These are phyloP conservation scores for Abramis brama DNA, from an alignment of 2,113 vertebrate genomes.

Conservation along the genomic window DNA sequence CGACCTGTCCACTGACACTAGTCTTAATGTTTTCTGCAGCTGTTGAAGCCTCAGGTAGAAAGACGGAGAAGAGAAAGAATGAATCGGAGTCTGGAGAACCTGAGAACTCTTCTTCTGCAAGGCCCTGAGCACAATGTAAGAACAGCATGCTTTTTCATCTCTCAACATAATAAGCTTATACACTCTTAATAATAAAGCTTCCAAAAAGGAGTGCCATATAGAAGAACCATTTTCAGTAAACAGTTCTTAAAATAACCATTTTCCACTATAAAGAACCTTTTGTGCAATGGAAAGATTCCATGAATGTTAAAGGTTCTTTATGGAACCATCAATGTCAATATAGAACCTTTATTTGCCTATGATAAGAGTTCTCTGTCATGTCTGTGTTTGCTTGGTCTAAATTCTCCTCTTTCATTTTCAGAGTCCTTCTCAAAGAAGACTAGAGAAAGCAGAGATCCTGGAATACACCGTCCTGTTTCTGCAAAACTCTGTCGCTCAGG, in stretches of 20 bases:
- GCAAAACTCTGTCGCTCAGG: slow-evolving; percentile 42
- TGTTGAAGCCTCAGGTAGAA: slow-evolving; percentile 83
- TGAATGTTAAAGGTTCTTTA: too few species aligned
- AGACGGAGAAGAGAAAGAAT: slow-evolving; percentile 83
- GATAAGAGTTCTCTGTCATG: too few species aligned
- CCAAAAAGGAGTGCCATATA: too few species aligned
- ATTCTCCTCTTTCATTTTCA: slow-evolving; percentile 50
- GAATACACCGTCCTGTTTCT: slow-evolving; percentile 76
- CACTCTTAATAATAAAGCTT: too few species aligned
- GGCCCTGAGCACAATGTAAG: slow-evolving; percentile 77
- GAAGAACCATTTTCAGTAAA: too few species aligned
- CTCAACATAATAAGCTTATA: too few species aligned
- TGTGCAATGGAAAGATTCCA: too few species aligned
- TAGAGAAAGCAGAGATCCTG: slow-evolving; percentile 85
- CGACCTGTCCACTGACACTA: slow-evolving; percentile 22
- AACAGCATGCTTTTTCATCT: neutral
- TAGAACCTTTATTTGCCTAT: too few species aligned
- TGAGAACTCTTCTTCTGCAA: slow-evolving; percentile 77
- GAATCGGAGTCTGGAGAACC: slow-evolving; percentile 81
- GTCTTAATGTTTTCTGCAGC: slow-evolving; percentile 60
- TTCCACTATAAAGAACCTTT: too few species aligned
- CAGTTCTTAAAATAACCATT: too few species aligned
- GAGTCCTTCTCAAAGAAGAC: slow-evolving; percentile 74
- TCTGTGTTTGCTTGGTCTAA: neutral
- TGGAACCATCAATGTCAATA: too few species aligned